Evolutionary conservation across 2,113 vertebrate genomes (phyloP), one percentile per base, ranked within the genome.

Genomic region (Felis catus): DNA sequence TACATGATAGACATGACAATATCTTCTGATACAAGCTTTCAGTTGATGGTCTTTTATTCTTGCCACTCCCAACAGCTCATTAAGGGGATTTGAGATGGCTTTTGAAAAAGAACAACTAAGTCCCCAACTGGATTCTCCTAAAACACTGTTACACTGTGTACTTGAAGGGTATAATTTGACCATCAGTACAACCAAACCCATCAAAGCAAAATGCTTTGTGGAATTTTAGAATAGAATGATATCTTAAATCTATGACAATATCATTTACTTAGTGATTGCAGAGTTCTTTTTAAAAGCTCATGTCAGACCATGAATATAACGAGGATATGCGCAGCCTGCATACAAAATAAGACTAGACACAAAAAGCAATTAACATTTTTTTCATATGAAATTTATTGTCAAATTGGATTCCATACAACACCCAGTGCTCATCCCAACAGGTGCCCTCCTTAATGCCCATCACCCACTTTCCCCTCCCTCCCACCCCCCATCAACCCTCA

Each of bases 91-190:
- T 73, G 33, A 94, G 15, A 21, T 5, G 80, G 27, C 31, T 70
- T 96, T 51, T 92, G 41, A 92, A 53, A 96, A 53, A 84, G 51
- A 80, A 97, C 10, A 95, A 83, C 81, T 65, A 81, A 92, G 33
- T 27, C 5, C 21, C 53, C 73, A 80, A 78, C 29, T 66, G 25
- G 53, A 6, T 87, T 70, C 55, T 82, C 78, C 61, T 86, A 70
- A 65, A 41, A 74, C 29, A 41, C 0, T 36, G 3, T 10, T 94
- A 71, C 29, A 81, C 19, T 65, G 48, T 58, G 10, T 78, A 81
- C 45, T 66, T 3, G 5, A 19, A 95, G 31, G 4, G 8, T 7
- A 78, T 41, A 53, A 78, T 70, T 31, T 68, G 27, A 78, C 5
- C 41, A 80, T 3, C 18, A 68, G 61, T 5, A 79, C 51, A 63